Base-by-base conservation (phyloP, 23 tunicate species). In the Ascidia mentula region DNA sequence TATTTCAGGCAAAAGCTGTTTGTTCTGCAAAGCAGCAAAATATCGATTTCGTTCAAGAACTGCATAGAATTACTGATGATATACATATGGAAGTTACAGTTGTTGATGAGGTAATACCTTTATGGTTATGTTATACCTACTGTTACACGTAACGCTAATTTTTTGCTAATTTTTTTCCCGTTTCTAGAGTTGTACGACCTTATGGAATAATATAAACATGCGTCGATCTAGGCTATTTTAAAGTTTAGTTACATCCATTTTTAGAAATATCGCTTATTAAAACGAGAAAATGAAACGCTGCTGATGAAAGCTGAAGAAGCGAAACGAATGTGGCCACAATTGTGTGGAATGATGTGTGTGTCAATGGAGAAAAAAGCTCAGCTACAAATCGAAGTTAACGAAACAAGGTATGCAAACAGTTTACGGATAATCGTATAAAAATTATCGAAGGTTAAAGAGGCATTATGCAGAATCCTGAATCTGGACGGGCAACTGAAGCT, bases 331-430 rank as follows among this genome's bases (percentile, higher is more conserved):
- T 77, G 80, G 80, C 80, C 80, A 3, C 69, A 77, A 40, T 37
- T 77, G 31, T 77, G 69, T 32, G 80, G 36, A 4, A 77, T 77
- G 80, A 77, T 77, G 80, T 45, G 69, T 69, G 69, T 46, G 0
- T 31, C 69, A 6, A 77, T 77, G 80, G 18, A 40, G 31, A 77
- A 42, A 26, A 77, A 77, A 31, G 80, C 69, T 20, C 69, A 45
- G 60, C 46, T 77, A 20, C 80, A 77, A 77, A 77, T 77, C 36
- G 45, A 45, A 32, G 80, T 77, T 31, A 77, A 77, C 69, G 80
- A 77, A 34, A 77, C 80, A 7, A 40, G 80, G 80, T 77, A 70
- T n/a, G n/a, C n/a, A n/a, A n/a, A n/a, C n/a, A n/a, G n/a, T n/a
- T n/a, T n/a, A n/a, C n/a, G n/a, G n/a, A n/a, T n/a, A n/a, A n/a